Conservation (phyloP, 2,888 invertebrate genomes). For the Oscheius myriophilus region DNA sequence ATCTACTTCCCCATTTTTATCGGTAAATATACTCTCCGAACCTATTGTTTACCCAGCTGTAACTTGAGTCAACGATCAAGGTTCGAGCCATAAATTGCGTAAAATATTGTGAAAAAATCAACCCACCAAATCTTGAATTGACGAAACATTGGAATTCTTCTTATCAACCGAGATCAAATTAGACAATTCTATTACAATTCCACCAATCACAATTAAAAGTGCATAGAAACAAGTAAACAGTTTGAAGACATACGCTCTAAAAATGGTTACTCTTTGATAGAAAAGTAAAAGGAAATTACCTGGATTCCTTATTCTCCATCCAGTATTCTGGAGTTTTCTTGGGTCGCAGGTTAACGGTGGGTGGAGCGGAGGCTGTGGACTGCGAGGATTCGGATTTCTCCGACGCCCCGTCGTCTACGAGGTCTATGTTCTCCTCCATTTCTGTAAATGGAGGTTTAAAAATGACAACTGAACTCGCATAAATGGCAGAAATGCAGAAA, state of each 20-base stretch:
- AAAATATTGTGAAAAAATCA: no score
- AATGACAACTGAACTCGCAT: conserved; percentile 6
- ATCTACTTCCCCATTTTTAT: no score
- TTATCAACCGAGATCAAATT: conserved; percentile 47
- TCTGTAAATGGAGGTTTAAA: not conserved
- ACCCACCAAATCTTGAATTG: conserved; percentile 48
- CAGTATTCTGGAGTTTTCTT: conserved; percentile 9
- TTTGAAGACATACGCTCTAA: conserved; percentile 42
- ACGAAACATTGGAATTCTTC: conserved; percentile 29
- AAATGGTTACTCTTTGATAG: not conserved
- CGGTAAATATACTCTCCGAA: no score
- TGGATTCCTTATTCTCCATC: conserved; percentile 25
- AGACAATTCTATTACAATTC: conserved; percentile 53
- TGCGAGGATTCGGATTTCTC: conserved; percentile 19
- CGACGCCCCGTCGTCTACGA: conserved; percentile 11
- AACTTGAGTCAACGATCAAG: no score
- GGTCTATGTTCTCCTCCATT: conserved; percentile 21
- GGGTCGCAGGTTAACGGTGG: not conserved
- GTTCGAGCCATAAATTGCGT: no score
- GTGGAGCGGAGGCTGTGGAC: conserved; percentile 17
- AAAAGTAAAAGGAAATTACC: conserved; percentile 3
- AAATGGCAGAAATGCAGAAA: conserved; percentile 6
- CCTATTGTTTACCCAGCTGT: no score
- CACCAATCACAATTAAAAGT: conserved; percentile 56
- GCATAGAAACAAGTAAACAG: conserved; percentile 57